Evolutionary conservation across 2,797 vertebrate genomes (phyloP).

Genomic region (Anguilla anguilla): DNA sequence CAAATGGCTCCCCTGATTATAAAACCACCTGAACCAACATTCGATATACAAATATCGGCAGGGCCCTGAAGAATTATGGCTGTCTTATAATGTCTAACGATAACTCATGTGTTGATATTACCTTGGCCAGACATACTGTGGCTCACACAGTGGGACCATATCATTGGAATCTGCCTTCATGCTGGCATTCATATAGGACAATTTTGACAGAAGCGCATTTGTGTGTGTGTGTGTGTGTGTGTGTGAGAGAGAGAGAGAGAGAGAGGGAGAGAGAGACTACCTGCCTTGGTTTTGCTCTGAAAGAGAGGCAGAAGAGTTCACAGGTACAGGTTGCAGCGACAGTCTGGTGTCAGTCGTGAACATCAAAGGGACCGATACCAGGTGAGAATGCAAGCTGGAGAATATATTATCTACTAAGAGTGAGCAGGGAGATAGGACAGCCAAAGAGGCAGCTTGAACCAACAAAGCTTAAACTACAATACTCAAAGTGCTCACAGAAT

Average conservation of each 20-base stretch:
- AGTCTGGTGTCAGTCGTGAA: constrained; percentile 82
- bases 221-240: neutral
- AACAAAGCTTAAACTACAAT: constrained; percentile 65
- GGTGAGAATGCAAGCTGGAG: constrained; percentile 85
- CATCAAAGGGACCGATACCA: constrained; percentile 90
- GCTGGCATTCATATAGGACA: neutral
- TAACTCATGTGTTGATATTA: constrained; percentile 6
- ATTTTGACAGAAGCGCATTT: neutral
- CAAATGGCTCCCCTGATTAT: constrained; percentile 1
- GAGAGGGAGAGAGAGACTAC: constrained; percentile 50
- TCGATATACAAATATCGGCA: constrained; percentile 16
- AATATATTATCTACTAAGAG: constrained; percentile 73
- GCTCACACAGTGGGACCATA: neutral
- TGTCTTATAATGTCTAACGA: neutral
- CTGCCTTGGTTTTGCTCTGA: constrained; percentile 25
- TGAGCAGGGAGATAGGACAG: constrained; percentile 70
- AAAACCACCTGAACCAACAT: constrained; percentile 28
- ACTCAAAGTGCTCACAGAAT: constrained; percentile 8
- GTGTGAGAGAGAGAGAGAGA: constrained; percentile 58
- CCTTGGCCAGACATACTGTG: neutral
- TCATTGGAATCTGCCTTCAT: neutral
- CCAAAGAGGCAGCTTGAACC: constrained; percentile 70
- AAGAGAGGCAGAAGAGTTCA: constrained; percentile 55
- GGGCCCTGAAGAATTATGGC: neutral
- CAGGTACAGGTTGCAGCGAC: constrained; percentile 81